phyloP scores from a whole-genome alignment of 2,113 vertebrate genomes.

The Tautogolabrus adspersus region DNA sequence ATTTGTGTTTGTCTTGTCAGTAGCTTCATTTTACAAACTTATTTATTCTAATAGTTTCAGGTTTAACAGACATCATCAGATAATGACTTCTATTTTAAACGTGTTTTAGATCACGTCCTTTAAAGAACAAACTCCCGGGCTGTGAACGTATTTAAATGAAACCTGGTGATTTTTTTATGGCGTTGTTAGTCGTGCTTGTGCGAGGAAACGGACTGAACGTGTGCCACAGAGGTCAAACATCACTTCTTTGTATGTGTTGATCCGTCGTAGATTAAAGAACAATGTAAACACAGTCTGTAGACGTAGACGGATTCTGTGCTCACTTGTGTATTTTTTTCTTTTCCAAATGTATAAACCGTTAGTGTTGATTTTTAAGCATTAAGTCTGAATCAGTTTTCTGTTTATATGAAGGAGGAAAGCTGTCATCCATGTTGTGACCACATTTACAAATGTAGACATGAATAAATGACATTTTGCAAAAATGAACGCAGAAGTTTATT shows the following conservation, averaged over 20 bases:
- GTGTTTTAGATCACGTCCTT: neutral
- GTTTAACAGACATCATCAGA: neutral
- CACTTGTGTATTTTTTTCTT: conserved; percentile 9
- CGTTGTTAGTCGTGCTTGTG: neutral
- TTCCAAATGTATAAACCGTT: conserved; percentile 32
- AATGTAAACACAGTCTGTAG: conserved; percentile 3
- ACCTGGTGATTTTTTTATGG: conserved; percentile 16
- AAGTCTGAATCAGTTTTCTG: conserved; percentile 8
- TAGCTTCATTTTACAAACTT: conserved; percentile 19
- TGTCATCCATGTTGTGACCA: conserved; percentile 21
- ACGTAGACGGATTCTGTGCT: neutral
- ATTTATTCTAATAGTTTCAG: conserved; percentile 8
- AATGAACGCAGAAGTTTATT: neutral
- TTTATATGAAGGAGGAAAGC: conserved; percentile 16
- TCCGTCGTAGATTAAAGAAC: neutral
- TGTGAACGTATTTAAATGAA: neutral
- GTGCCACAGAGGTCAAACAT: conserved; percentile 42
- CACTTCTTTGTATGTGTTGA: conserved; percentile 10
- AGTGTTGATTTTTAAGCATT: conserved; percentile 36
- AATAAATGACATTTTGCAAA: conserved; percentile 68
- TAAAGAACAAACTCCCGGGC: neutral
- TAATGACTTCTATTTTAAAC: neutral
- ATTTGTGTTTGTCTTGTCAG: conserved; percentile 12
- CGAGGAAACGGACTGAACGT: conserved; percentile 6
- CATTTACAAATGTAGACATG: conserved; percentile 29